Base-by-base conservation (phyloP, 2,797 vertebrate genomes). In the Aplochiton taeniatus region DNA sequence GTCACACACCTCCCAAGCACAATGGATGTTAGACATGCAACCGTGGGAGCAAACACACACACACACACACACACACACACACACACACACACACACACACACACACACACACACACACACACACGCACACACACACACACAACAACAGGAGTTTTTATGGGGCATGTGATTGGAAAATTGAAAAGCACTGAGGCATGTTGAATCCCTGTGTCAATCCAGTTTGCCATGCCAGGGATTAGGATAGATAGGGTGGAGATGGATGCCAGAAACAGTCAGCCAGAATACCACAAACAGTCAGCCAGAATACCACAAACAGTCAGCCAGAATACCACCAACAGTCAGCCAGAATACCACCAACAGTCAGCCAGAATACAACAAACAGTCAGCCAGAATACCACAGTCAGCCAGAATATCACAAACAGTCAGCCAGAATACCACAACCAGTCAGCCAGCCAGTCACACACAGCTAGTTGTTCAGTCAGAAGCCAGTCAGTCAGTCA, bases 141-240 rank as follows among this genome's bases (percentile, higher is more conserved):
- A n/a, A 52, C 56, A 54, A 73, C 58, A 59, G 12, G 59, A 62
- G 74, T 74, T 61, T 73, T 82, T 84, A 81, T 58, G 64, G 66
- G 57, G 59, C 74, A 66, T 85, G 85, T 85, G 85, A 83, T 64
- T 83, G 70, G 82, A 79, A 86, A 80, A 79, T 68, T 70, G 70
- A 72, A 76, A 81, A 67, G 63, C 18, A 19, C 51, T 62, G 69
- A 82, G 73, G 73, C 72, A 47, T 14, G 18, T 66, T 68, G 66
- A 78, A 62, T 72, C 81, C 81, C 69, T 48, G 31, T 31, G 31
- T 31, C 31, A 31, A 31, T 31, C 31, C 31, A 31, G 31, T 31
- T 31, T 31, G 31, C 65, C 65, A 71, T 63, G 68, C 77, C 66
- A 78, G 72, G 64, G 75, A 79, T 83, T 83, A 84, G 73, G 80